These are phyloP conservation scores for Hirtodrosophila duncani DNA, from an alignment of 2,888 invertebrate species.

Conservation along the genomic window DNA sequence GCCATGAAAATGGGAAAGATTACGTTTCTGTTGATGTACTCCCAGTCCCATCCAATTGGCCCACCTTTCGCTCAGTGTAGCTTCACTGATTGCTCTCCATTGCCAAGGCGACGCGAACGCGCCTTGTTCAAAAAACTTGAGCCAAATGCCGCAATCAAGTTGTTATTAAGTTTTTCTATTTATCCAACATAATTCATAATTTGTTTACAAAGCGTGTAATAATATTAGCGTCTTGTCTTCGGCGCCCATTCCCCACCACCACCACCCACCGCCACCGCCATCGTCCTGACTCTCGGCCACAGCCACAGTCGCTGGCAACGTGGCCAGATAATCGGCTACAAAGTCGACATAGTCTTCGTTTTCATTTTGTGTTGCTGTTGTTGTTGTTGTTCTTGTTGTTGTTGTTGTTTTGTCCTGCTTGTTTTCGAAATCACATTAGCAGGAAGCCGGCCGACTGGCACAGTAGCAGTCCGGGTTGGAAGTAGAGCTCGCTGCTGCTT, in stretches of 20 bases:
- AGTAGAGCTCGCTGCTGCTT: constrained; percentile 15
- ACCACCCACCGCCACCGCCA: constrained; percentile 12
- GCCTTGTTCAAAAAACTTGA: constrained; percentile 4
- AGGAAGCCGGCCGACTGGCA: background rate
- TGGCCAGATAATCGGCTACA: constrained; percentile 57
- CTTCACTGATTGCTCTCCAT: too few relatives aligned
- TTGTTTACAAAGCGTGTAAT: constrained; percentile 70
- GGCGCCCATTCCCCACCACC: background rate
- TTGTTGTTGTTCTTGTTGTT: background rate
- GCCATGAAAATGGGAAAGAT: too few relatives aligned
- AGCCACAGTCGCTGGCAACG: constrained; percentile 47
- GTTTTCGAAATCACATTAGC: constrained; percentile 15
- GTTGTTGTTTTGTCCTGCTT: background rate
- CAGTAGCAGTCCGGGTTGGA: constrained; percentile 6
- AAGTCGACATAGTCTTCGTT: constrained; percentile 28
- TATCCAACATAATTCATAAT: constrained; percentile 71
- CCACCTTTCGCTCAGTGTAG: too few relatives aligned
- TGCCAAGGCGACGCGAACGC: too few relatives aligned
- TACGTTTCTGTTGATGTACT: too few relatives aligned
- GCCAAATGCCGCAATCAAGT: constrained; percentile 69
- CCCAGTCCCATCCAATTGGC: too few relatives aligned
- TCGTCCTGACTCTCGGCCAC: constrained; percentile 23
- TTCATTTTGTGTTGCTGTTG: constrained; percentile 5
- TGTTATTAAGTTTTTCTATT: constrained; percentile 72
- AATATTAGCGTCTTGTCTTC: constrained; percentile 66